A percentile compares a stretch with the other conserved stretches of the same genome.
These are phyloP conservation scores for Sipha maydis DNA, from an alignment of 2,888 invertebrate genomes.

Conservation along the genomic window DNA sequence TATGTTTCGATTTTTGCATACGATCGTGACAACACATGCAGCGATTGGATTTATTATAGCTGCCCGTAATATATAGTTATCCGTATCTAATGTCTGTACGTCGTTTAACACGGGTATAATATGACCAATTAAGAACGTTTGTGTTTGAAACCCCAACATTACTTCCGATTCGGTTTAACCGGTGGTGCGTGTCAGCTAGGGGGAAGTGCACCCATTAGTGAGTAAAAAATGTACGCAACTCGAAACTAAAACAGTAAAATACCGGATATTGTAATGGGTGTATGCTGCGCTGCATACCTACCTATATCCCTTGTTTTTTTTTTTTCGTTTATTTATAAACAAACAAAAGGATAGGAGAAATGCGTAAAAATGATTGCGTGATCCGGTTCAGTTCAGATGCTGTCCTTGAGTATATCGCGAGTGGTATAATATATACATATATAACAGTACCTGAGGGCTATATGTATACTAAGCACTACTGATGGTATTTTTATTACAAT, in stretches of 20 bases:
- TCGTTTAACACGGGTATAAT: constrained; percentile 58
- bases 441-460: background rate
- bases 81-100: constrained; percentile 21
- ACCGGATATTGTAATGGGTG: constrained; percentile 47
- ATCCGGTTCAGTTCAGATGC: constrained; percentile 44
- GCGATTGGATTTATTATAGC: background rate
- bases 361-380: constrained; percentile 26
- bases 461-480: background rate
- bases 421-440: background rate
- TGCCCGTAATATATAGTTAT: background rate
- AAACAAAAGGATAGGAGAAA: constrained; percentile 12
- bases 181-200: constrained; percentile 30
- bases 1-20: too few species aligned
- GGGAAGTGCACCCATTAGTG: constrained; percentile 56
- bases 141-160: constrained; percentile 36
- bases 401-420: constrained; percentile 31
- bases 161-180: constrained; percentile 56
- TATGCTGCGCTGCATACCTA: constrained; percentile 8
- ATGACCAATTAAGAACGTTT: constrained; percentile 56
- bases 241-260: constrained; percentile 46
- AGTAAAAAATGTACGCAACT: constrained; percentile 40
- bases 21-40: background rate
- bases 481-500: background rate
- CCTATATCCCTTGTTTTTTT: constrained; percentile 23
- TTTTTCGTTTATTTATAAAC: constrained; percentile 28